These are phyloP conservation scores for Halichoerus grypus DNA, from an alignment of 2,113 vertebrate genomes.

Conservation along the genomic window DNA sequence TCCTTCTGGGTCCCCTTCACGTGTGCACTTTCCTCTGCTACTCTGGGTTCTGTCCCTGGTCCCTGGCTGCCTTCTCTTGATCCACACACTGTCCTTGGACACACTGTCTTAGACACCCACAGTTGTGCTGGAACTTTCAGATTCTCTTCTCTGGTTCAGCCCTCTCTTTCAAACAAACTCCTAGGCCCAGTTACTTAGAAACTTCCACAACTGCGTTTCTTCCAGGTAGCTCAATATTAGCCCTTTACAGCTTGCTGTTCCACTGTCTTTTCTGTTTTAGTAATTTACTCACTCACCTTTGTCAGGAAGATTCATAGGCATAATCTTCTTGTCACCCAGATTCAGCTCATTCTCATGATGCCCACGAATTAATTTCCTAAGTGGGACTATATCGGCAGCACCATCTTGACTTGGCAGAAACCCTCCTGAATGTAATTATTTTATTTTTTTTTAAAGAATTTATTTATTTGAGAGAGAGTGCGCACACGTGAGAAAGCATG, in stretches of 20 bases:
- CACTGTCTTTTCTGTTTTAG: background rate
- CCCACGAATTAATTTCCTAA: background rate
- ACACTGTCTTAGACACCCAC: background rate
- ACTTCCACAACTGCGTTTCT: background rate
- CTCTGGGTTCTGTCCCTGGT: background rate
- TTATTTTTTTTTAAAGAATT: background rate
- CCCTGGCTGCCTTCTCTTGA: background rate
- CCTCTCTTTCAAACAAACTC: background rate
- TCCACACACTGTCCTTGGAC: background rate
- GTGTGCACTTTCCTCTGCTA: background rate
- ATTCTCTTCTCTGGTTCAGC: background rate
- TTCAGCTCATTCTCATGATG: background rate
- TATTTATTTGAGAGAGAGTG: background rate
- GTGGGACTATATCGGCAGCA: background rate
- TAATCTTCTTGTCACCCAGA: background rate
- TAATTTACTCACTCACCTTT: background rate
- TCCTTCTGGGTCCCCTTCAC: background rate
- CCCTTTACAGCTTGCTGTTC: background rate
- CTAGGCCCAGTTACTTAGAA: background rate
- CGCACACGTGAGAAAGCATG: background rate
- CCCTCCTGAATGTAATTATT: background rate
- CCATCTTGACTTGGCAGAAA: background rate
- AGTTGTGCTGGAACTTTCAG: background rate
- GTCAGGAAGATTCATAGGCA: fast-evolving
- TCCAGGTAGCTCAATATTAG: background rate